A percentile compares a stretch with the other conserved stretches of the same genome.
Evolutionary conservation across 2,888 invertebrate genomes (phyloP).

Genomic region (Sminthurides aquaticus): DNA sequence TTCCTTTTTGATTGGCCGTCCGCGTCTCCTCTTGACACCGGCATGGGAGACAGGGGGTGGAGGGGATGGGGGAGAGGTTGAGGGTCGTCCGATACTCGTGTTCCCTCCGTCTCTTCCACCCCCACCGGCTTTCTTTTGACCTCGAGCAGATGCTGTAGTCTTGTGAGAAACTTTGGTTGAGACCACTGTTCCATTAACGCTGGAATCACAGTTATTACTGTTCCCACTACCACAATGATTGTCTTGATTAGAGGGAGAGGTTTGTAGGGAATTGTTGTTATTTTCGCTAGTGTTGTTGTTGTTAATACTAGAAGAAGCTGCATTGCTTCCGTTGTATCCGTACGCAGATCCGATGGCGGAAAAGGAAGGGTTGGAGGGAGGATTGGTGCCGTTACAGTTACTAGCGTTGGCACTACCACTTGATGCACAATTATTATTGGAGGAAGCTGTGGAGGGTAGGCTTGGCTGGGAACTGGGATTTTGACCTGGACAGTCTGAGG

Average conservation of each 20-base stretch:
- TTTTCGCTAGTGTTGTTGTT: constrained; percentile 13
- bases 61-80: constrained; percentile 4
- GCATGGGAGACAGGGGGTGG: constrained; percentile 1
- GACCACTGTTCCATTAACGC: constrained; percentile 27
- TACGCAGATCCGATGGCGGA: constrained; percentile 8
- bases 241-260: constrained; percentile 8
- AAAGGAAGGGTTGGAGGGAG: neutral
- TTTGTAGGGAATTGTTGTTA: neutral
- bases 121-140: constrained; percentile 11
- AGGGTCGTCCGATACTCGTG: too few relatives aligned
- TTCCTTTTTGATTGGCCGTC: constrained; percentile 18
- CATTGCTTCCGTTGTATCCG: constrained; percentile 6
- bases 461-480: neutral
- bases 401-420: neutral
- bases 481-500: neutral
- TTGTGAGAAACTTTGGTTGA: constrained; percentile 13
- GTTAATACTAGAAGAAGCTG: constrained; percentile 14
- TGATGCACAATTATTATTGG: too few relatives aligned
- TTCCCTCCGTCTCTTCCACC: neutral
- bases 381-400: constrained; percentile 2
- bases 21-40: constrained; percentile 16
- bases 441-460: too few relatives aligned
- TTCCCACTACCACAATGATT: constrained; percentile 26
- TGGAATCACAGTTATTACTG: constrained; percentile 35
- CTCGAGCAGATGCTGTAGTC: constrained; percentile 14